phyloP scores from a whole-genome alignment of 2,888 invertebrate genomes.

The Drosophila austrosaltans region DNA sequence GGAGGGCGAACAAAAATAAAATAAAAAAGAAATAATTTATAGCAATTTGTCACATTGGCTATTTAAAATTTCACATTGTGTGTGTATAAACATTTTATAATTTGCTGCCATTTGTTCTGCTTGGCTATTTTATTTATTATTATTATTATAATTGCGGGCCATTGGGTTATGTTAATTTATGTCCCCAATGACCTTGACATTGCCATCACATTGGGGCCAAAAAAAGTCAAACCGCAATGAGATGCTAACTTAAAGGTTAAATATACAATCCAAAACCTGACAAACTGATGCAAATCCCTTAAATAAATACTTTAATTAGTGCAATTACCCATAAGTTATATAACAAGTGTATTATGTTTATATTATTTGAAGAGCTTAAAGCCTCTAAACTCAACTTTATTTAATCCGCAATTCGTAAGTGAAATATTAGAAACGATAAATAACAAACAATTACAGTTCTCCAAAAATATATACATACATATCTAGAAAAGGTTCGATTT shows the following conservation, averaged over 20 bases:
- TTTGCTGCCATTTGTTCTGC: neutral
- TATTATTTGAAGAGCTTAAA: no score
- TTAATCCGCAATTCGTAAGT: no score
- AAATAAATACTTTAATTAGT: neutral
- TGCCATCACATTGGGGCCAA: slow-evolving; percentile 11
- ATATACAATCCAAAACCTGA: neutral
- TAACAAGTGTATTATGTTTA: no score
- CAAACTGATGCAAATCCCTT: neutral
- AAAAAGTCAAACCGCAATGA: slow-evolving; percentile 17
- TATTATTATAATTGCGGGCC: slow-evolving; percentile 7
- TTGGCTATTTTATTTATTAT: slow-evolving; percentile 8
- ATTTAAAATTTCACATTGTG: neutral
- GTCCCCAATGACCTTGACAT: slow-evolving; percentile 40
- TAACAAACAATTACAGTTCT: no score
- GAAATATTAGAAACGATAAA: no score
- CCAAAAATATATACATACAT: no score
- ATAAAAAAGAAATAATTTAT: slow-evolving; percentile 2
- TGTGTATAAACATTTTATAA: no score
- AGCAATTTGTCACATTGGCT: slow-evolving; percentile 5
- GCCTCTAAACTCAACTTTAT: no score
- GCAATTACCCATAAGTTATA: neutral
- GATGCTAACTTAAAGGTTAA: neutral
- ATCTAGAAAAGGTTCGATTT: no score
- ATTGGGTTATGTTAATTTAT: slow-evolving; percentile 26
- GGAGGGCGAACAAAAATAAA: neutral